Conservation (phyloP, 2,888 invertebrate species). For the Pinctada fucata region DNA sequence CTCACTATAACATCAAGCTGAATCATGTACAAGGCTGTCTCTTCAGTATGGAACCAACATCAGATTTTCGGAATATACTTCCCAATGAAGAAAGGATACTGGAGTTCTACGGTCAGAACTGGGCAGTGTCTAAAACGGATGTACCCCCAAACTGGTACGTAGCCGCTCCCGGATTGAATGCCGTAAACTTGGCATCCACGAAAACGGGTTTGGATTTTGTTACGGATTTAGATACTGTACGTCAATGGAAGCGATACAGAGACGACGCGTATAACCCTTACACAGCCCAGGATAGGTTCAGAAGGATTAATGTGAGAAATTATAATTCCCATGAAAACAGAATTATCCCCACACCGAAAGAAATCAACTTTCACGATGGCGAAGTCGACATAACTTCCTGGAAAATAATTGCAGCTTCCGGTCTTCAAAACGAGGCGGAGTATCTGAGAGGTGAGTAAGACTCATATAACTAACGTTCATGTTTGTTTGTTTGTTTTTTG, state of each 20-base stretch:
- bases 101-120: constrained; percentile 60
- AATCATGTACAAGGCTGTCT: constrained; percentile 63
- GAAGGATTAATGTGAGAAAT: constrained; percentile 42
- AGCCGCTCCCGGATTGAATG: constrained; percentile 43
- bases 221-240: constrained; percentile 50
- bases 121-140: constrained; percentile 62
- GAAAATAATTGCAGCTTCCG: constrained; percentile 46
- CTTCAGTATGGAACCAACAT: constrained; percentile 57
- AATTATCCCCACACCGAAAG: constrained; percentile 50
- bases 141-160: constrained; percentile 63
- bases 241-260: constrained; percentile 62
- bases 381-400: constrained; percentile 40
- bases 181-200: constrained; percentile 49
- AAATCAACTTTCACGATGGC: constrained; percentile 23
- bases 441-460: constrained; percentile 51
- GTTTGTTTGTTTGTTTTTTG: no score
- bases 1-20: constrained; percentile 51
- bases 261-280: constrained; percentile 61
- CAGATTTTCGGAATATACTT: constrained; percentile 49
- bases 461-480: no score
- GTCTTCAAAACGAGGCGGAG: constrained; percentile 50
- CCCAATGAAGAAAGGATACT: constrained; percentile 50
- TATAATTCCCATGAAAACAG: constrained; percentile 2
- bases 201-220: constrained; percentile 58
- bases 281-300: constrained; percentile 57